Evolutionary conservation across 2,888 invertebrate species (phyloP), one percentile per base, ranked within the genome.

Genomic region (Galeruca laticollis): DNA sequence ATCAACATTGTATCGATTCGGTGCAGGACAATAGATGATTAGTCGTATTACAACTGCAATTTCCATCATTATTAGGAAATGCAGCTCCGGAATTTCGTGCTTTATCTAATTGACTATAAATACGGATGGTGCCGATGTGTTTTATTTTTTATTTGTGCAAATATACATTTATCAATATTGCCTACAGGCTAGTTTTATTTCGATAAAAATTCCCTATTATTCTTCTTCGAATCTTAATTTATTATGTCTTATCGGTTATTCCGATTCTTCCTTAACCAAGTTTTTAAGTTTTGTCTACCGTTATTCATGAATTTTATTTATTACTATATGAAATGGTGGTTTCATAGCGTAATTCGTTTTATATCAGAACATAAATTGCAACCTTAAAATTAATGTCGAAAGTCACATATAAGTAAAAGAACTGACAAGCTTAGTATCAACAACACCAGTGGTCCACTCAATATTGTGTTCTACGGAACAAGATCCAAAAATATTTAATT

Each of bases 71-170:
- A 18, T 47, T 47, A 40, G 43, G 43, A 76, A 77, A 79, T 78
- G 76, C 75, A 79, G 79, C 79, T 78, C 77, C 76, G 77, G 79
- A 77, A 70, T 70, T 73, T 73, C 66, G 75, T 75, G 74, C 77
- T 75, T 75, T 73, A 77, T 78, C 80, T 82, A 82, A 82, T 82
- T 82, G 81, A 82, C 82, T 80, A 79, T 76, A 80, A 76, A 75
- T 75, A 76, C 78, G 80, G 80, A 40, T 62, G 66, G 66, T 66
- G 61, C 65, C 70, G 70, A 62, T 26, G 37, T 33, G 35, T 47
- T 21, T n/a, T 20, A 47, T 40, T 65, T 33, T 52, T 4, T 67
- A 21, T 20, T 37, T 49, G 11, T 57, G 47, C 54, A 21, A 33
- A 57, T 13, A 37, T 65, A 35, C 9, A 43, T 37, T 63, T 51